Base-by-base conservation (phyloP, 2,797 vertebrate genomes). In the Pogoniulus pusillus region DNA sequence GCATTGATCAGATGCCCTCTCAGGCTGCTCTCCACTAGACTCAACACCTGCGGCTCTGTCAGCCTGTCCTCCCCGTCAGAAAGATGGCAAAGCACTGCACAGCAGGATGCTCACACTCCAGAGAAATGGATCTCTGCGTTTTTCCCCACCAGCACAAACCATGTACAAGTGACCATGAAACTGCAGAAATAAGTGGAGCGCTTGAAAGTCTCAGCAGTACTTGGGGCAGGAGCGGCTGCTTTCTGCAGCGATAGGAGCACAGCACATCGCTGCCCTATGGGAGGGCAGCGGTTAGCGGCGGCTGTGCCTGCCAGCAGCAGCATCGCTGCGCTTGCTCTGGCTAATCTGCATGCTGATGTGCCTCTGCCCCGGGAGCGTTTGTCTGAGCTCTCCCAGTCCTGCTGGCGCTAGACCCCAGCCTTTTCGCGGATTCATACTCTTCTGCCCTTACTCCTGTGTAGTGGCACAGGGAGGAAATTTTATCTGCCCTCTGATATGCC, bases 291-390 rank as follows among this genome's bases (percentile, higher is more conserved):
- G 91, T 93, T 93, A 89, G 74, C n/a, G 88, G 65, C 0, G 6
- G 37, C 88, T 74, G 27, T 57, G 87, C 54, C 83, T 95, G 87
- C 94, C 90, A 93, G 85, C 89, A 82, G 74, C 89, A 91, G 94
- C 55, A 73, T 91, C 93, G 90, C 84, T 93, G 59, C 18, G 2
- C 77, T 93, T 86, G 66, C 73, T 89, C 71, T 95, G 87, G 59
- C 91, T 95, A 41, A 90, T 87, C 93, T 88, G 83, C 71, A 90
- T 20, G 16, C 86, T 77, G 78, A 22, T 80, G 94, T 92, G 81
- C 81, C 74, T 82, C 65, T 84, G 84, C 77, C 30, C 79, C 78
- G 77, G 74, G 83, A 80, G 88, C 53, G 43, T 51, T 84, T 5
- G 5, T 63, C 87, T 84, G 80, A 93, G 23, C 49, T 86, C 74